Evolutionary conservation across 2,113 vertebrate genomes (phyloP).

Genomic region (Catagonus wagneri): DNA sequence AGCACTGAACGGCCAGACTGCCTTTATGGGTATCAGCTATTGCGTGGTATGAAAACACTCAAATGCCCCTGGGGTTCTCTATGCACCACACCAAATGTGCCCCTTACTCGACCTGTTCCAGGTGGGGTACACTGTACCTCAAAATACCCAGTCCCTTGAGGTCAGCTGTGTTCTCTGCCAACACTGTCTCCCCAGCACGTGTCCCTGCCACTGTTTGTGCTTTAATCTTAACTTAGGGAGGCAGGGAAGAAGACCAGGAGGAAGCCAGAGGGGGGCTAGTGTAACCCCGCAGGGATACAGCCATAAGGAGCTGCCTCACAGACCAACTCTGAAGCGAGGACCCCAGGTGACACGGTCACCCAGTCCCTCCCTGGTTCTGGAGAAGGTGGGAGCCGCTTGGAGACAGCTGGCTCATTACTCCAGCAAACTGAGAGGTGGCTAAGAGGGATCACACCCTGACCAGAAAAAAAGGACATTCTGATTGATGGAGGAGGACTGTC

Average conservation of each 20-base stretch:
- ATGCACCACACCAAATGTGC: background rate
- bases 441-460: background rate
- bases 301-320: background rate
- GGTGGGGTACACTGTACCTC: background rate
- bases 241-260: background rate
- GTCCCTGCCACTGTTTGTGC: background rate
- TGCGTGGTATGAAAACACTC: background rate
- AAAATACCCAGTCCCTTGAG: background rate
- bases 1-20: background rate
- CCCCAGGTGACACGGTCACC: background rate
- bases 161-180: background rate
- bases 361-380: background rate
- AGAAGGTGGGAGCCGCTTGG: background rate
- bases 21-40: background rate
- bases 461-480: background rate
- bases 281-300: background rate
- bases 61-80: rapidly evolving
- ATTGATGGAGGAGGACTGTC: background rate
- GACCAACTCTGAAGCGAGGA: background rate
- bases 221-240: background rate
- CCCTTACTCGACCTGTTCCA: background rate
- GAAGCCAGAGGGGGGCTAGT: background rate
- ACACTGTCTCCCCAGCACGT: background rate
- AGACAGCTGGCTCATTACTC: background rate
- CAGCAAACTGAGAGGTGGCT: background rate